Base-by-base conservation (phyloP, 2,113 vertebrate genomes). In the Cheirogaleus medius region DNA sequence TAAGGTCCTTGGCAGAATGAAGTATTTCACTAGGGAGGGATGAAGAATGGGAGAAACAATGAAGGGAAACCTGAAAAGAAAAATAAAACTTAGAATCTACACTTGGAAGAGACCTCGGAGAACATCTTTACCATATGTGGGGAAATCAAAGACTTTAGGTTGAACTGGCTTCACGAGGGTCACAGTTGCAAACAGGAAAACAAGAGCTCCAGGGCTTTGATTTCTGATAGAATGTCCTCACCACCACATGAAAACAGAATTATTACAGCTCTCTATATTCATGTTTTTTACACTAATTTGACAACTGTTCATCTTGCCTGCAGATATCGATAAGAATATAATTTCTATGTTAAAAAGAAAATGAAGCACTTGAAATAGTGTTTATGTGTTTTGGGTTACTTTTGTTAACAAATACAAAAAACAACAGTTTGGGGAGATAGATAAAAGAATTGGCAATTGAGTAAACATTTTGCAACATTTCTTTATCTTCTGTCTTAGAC, bases 301-400 rank as follows among this genome's bases (percentile, higher is more conserved):
- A 87, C 84, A 97, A 71, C 32, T 92, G 42, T 49, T 58, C 60
- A 60, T 56, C 83, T 81, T 34, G 13, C 34, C 73, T 83, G 10
- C 9, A 81, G 83, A 90, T 56, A 60, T 25, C 20, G 23, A 63
- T 82, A 42, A 94, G 42, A 64, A 29, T 78, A n/a, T 52, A 90
- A 73, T 89, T 93, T 9, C 20, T 54, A 42, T 23, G 47, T 92
- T 34, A 60, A 82, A 83, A 74, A 82, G 85, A 74, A 95, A 96
- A 89, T 39, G 63, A 78, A 87, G n/a, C 8, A n/a, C 25, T 63
- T 68, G 13, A 80, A 47, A 63, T 32, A 15, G 21, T 32, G 2
- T 54, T 76, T n/a, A 71, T 37, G 37, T 81, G 34, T 47, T 74
- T 68, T 64, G 0, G 1, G 29, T 78, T 87, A 69, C 66, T 93